These are phyloP conservation scores for Malaclemys terrapin DNA, from an alignment of 2,113 vertebrate species.

Conservation along the genomic window DNA sequence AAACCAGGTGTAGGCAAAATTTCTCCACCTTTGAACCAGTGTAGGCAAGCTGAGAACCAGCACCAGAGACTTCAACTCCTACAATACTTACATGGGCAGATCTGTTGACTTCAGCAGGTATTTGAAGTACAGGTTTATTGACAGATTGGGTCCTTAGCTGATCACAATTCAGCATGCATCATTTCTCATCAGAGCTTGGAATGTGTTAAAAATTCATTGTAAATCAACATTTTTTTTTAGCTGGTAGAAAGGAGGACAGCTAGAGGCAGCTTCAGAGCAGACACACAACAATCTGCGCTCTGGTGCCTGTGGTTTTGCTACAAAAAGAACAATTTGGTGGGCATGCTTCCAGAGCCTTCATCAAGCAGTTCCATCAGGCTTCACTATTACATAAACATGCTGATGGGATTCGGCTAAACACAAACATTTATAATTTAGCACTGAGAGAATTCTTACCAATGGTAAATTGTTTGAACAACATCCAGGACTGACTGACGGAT, in stretches of 20 bases:
- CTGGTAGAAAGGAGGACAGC: background rate
- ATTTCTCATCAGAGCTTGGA: slow-evolving; percentile 24
- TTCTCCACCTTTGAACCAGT: background rate
- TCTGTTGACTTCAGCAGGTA: background rate
- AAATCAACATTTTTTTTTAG: background rate
- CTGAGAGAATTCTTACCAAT: background rate
- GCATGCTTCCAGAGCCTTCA: background rate
- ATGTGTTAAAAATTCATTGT: background rate
- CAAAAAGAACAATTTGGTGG: background rate
- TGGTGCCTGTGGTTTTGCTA: background rate
- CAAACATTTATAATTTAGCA: background rate
- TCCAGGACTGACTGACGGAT: background rate
- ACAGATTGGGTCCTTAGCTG: background rate
- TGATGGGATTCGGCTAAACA: background rate
- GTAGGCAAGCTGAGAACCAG: background rate
- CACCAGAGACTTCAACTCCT: background rate
- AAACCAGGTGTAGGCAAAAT: background rate
- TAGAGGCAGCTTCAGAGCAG: background rate
- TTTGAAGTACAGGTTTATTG: accelerated
- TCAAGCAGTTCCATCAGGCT: background rate
- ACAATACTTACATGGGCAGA: background rate
- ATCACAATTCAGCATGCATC: background rate
- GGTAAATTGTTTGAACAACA: background rate
- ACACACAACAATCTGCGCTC: background rate
- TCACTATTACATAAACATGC: slow-evolving; percentile 4